Base-by-base conservation (phyloP, 1,140 invertebrate genomes). In the Homarus americanus region DNA sequence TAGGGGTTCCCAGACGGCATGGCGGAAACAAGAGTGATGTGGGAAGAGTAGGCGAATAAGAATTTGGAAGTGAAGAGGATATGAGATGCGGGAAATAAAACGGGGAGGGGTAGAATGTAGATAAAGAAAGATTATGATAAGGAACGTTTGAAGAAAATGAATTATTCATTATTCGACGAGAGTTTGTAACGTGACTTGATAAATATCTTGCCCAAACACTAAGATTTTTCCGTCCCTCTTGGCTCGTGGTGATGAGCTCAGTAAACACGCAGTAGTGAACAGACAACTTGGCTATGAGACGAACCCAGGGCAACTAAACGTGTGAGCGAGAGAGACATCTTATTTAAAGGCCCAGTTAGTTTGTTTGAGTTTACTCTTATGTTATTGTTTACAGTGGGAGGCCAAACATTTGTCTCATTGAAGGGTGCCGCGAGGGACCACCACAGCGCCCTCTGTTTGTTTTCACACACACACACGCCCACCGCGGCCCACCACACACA, bases 341-440 rank as follows among this genome's bases (percentile, higher is more conserved):
- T 90, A 90, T 90, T 90, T 90, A 90, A 90, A 90, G 88, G 88
- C 53, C 66, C 80, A 83, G 88, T 90, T 83, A 90, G 88, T 90
- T 90, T 90, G 88, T 90, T 90, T 90, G 88, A 90, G 88, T 90
- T 90, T 90, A 83, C 66, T 82, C 88, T 78, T 83, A 49, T 90
- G 88, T 90, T 90, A 90, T 90, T 90, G 88, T 90, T 90, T 90
- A 90, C 80, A 83, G 73, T 90, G 82, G 88, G 80, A 84, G 80
- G 88, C 88, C 88, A 90, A 90, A 90, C 88, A 90, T 90, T 90
- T 90, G 88, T 73, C 84, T 82, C 88, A 90, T 83, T 90, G 88
- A 90, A 90, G 88, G 88, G 88, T 66, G 82, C 88, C 88, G 88
- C 88, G 63, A 24, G 72, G 72, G 88, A 90, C 88, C 88, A 90